Base-by-base conservation (phyloP, 2,888 invertebrate genomes). In the Drosophila ezoana region DNA sequence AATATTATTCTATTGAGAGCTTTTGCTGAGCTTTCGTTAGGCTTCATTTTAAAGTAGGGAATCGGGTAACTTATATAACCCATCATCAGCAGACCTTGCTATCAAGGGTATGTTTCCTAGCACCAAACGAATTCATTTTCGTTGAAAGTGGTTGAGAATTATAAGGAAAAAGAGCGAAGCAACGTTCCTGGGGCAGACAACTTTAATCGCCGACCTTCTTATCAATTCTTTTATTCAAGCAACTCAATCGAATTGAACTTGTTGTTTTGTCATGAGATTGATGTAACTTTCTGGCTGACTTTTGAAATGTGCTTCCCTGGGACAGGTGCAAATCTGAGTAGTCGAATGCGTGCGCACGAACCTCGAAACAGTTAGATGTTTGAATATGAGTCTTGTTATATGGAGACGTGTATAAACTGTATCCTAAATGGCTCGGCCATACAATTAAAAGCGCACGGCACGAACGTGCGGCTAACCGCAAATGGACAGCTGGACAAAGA, bases 391-490 rank as follows among this genome's bases (percentile, higher is more conserved):
- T 63, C 48, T 48, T 38, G 6, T 16, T 52, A 28, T 51, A 40
- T 18, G 40, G 10, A 14, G 59, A 69, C 53, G 76, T 76, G 69
- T 68, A 63, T 76, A 69, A 67, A 69, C 57, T 71, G 77, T 76
- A 80, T 80, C 89, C 89, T 71, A 80, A 88, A 82, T 73, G 66
- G 87, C 53, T 47, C 51, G 41, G 43, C 54, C 64, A 58, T 56
- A 69, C 79, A 60, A 82, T 88, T 83, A 79, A 76, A 79, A 72
- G 69, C 77, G 61, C 63, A 60, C 77, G 71, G 77, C 89, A 88
- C 89, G 82, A 82, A 79, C 78, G 65, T 74, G 74, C 43, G 49
- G 49, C 75, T 40, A 73, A 69, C 87, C 66, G 70, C 81, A 73
- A 87, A 79, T 79, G 62, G 56, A 58, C 41, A 49, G 11, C 49